These are phyloP conservation scores for Microplitis deprimator DNA, from an alignment of 2,888 invertebrate species.

Conservation along the genomic window DNA sequence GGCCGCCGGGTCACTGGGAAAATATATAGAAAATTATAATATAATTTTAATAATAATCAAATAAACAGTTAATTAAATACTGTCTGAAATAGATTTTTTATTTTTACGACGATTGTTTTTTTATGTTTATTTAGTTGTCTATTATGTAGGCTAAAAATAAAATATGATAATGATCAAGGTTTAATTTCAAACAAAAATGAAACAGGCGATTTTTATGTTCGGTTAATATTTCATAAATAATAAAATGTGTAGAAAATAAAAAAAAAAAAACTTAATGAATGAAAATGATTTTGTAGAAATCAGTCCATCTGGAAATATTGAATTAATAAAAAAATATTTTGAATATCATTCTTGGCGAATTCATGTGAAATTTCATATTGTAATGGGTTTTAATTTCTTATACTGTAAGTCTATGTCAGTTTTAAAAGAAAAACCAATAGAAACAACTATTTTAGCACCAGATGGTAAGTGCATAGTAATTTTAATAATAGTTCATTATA, in stretches of 20 bases:
- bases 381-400: conserved; percentile 80
- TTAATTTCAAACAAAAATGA: conserved; percentile 74
- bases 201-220: conserved; percentile 78
- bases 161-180: conserved; percentile 81
- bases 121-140: conserved; percentile 80
- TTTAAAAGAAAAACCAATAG: conserved; percentile 73
- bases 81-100: conserved; percentile 19
- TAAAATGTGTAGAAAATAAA: neutral
- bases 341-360: conserved; percentile 77
- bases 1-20: conserved; percentile 77
- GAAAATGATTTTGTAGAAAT: conserved; percentile 76
- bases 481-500: too few relatives aligned
- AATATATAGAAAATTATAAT: conserved; percentile 78
- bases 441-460: conserved; percentile 81
- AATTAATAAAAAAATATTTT: conserved; percentile 80
- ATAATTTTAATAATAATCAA: conserved; percentile 27
- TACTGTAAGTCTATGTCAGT: conserved; percentile 74
- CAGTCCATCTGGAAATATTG: conserved; percentile 81
- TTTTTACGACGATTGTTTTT: conserved; percentile 79
- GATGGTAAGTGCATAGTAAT: conserved; percentile 77
- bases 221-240: conserved; percentile 47
- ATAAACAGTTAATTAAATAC: neutral
- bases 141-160: conserved; percentile 34
- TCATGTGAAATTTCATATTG: conserved; percentile 75
- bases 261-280: conserved; percentile 5